phyloP scores from a whole-genome alignment of 2,113 vertebrate species.

The Monarcha castaneiventris region DNA sequence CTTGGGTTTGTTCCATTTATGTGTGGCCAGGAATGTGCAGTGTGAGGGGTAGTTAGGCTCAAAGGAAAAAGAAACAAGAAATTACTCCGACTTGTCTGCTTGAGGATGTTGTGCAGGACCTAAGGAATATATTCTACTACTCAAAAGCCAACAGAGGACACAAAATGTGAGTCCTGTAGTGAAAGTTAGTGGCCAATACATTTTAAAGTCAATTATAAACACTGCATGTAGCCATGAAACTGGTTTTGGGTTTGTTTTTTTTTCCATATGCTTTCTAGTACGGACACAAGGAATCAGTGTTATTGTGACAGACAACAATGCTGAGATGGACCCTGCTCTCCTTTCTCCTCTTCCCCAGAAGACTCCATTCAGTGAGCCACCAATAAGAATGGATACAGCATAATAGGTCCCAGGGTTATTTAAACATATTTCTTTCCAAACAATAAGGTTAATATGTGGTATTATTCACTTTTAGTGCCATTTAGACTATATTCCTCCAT shows the following conservation, averaged over 20 bases:
- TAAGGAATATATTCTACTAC: neutral
- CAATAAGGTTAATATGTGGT: neutral
- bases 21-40: too few relatives aligned
- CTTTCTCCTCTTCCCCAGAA: neutral
- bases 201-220: neutral
- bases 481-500: neutral
- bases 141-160: neutral
- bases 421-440: neutral
- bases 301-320: neutral
- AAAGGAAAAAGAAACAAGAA: neutral
- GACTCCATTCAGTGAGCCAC: neutral
- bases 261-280: neutral
- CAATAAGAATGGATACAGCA: neutral
- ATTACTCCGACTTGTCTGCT: neutral
- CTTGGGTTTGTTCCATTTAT: neutral
- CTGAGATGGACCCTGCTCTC: neutral
- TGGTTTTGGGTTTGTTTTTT: accelerated
- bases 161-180: neutral
- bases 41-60: neutral
- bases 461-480: neutral
- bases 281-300: neutral
- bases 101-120: neutral
- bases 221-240: neutral
- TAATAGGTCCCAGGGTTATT: neutral
- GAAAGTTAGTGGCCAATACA: neutral